Percentiles rank a stretch among this genome's conserved stretches.
Evolutionary conservation across 2,113 vertebrate species (phyloP).

Genomic region (Eleginops maclovinus): DNA sequence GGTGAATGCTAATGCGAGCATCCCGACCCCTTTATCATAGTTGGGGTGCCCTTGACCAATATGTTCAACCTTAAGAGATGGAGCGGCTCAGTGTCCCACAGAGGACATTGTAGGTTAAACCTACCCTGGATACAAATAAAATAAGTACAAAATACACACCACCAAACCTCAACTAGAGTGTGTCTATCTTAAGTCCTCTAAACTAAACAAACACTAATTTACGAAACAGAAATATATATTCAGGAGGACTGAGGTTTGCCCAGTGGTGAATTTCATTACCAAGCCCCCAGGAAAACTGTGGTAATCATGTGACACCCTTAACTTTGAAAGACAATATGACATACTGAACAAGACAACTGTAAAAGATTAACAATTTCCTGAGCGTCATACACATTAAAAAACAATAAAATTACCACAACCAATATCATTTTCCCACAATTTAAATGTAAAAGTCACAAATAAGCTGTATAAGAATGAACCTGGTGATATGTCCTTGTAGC

Average conservation of each 20-base stretch:
- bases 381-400: background rate
- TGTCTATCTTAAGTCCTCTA: background rate
- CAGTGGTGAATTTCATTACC: conserved; percentile 9
- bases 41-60: background rate
- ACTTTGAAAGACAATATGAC: background rate
- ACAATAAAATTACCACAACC: background rate
- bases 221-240: conserved; percentile 7
- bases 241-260: conserved; percentile 2
- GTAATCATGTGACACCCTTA: background rate
- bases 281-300: background rate
- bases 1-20: background rate
- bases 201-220: background rate
- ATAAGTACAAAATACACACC: background rate
- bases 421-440: background rate
- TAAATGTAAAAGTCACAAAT: conserved; percentile 12
- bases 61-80: background rate
- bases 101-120: background rate
- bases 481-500: background rate
- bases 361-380: conserved; percentile 10
- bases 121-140: background rate
- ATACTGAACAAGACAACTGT: background rate
- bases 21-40: background rate
- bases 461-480: background rate
- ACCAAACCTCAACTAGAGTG: background rate
- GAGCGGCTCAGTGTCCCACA: background rate